Base-by-base conservation (phyloP, 2,113 vertebrate species). In the Illadopsis cleaveri region DNA sequence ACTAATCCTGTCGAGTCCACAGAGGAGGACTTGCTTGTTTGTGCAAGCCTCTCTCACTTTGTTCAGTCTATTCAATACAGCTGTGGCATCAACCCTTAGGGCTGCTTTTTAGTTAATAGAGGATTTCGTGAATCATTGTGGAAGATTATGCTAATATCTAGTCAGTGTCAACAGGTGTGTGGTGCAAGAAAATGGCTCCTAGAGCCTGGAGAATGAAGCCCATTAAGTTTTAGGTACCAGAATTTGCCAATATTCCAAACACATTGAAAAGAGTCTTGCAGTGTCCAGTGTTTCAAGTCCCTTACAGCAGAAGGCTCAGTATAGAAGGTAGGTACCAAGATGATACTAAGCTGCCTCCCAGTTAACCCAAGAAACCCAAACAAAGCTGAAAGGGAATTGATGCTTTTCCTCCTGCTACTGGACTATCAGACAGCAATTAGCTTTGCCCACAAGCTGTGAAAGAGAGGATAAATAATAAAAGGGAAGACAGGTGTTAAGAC, bases 21-120 rank as follows among this genome's bases (percentile, higher is more conserved):
- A 56, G 4, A 2, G 17, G 31, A 56, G 8, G 31, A 14, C 19
- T 33, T 56, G 10, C n/a, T 40, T 80, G 17, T 17, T 44, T 79
- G 18, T 17, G 44, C 12, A 58, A 90, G 17, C 9, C 15, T 65
- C 44, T 48, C 16, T 1, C 8, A 7, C 35, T 19, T 45, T 12
- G 25, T 12, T 75, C 22, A 58, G 42, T 20, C 20, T 28, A 21
- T 33, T 83, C 16, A 64, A 19, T 10, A 53, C 12, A 44, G 19
- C 23, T 14, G 7, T 37, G 3, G 7, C 8, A 72, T 14, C n/a
- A 66, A 23, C 2, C 1, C 4, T 60, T n/a, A 8, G 7, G 2
- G 28, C 3, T 48, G 20, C 64, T 56, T 56, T 89, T 61, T 42
- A 68, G 8, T n/a, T 48, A 45, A 30, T 16, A 81, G 53, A 31